Conservation (phyloP, 2,888 invertebrate genomes). For the Sesia apiformis region DNA sequence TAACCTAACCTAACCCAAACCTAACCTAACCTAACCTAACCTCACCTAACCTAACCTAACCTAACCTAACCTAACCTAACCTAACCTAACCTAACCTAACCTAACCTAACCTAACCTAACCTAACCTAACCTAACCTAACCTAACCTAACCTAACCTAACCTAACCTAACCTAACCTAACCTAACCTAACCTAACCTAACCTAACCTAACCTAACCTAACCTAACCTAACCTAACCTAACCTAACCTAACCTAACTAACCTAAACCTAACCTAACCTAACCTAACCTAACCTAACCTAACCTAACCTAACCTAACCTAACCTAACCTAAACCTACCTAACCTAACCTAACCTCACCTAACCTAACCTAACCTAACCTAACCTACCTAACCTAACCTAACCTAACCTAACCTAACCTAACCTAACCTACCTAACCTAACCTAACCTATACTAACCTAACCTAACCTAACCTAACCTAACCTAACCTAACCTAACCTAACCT, state of each 20-base stretch:
- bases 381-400: constrained; percentile 1
- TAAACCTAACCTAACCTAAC: no score
- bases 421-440: constrained; percentile 7
- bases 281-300: constrained; percentile 11
- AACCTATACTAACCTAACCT: constrained; percentile 2
- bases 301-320: constrained; percentile 1
- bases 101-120: no score
- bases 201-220: constrained; percentile 13
- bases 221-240: constrained; percentile 14
- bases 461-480: background rate
- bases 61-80: constrained; percentile 18
- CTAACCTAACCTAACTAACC: constrained; percentile 14
- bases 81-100: constrained; percentile 13
- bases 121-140: constrained; percentile 16
- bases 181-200: constrained; percentile 1
- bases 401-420: constrained; percentile 4
- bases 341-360: constrained; percentile 14
- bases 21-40: constrained; percentile 16
- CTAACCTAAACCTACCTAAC: constrained; percentile 13
- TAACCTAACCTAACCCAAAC: constrained; percentile 16
- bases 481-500: background rate
- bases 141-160: constrained; percentile 17
- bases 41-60: constrained; percentile 16
- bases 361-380: constrained; percentile 12
- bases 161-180: constrained; percentile 9